phyloP scores from a whole-genome alignment of 2,888 invertebrate genomes.

The Heliconius cydno region DNA sequence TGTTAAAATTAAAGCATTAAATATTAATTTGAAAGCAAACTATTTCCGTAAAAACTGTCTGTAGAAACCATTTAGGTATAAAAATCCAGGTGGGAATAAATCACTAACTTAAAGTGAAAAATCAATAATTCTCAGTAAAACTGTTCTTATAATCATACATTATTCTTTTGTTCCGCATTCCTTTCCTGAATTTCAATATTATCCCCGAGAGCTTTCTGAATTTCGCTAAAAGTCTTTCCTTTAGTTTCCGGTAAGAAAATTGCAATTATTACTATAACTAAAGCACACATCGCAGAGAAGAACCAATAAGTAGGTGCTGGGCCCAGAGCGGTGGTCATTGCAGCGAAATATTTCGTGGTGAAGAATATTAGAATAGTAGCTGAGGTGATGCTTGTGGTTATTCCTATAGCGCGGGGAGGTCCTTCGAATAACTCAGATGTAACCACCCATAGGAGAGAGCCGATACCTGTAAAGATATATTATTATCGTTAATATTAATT shows the following conservation, averaged over 20 bases:
- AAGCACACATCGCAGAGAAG: conserved; percentile 54
- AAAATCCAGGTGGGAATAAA: not conserved
- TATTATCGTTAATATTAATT: no score
- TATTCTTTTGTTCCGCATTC: not conserved
- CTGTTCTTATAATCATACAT: not conserved
- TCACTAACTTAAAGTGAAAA: not conserved
- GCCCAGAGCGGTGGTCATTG: conserved; percentile 54
- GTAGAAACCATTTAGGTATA: not conserved
- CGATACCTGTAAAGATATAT: conserved; percentile 58
- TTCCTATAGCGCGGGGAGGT: conserved; percentile 57
- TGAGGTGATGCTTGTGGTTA: conserved; percentile 49
- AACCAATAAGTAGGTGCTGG: conserved; percentile 59
- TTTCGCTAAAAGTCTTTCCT: conserved; percentile 65
- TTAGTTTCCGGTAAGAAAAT: conserved; percentile 67
- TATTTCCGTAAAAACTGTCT: not conserved
- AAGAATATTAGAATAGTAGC: conserved; percentile 53
- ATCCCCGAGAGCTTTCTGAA: conserved; percentile 57
- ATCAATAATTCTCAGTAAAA: not conserved
- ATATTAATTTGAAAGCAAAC: no score
- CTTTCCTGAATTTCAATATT: not conserved
- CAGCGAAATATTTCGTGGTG: conserved; percentile 59
- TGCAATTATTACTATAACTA: conserved; percentile 53
- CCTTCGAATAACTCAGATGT: conserved; percentile 64
- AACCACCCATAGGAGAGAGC: conserved; percentile 61
- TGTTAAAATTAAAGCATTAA: no score